phyloP scores from a whole-genome alignment of 2,113 vertebrate genomes.

The Tapirus terrestris region DNA sequence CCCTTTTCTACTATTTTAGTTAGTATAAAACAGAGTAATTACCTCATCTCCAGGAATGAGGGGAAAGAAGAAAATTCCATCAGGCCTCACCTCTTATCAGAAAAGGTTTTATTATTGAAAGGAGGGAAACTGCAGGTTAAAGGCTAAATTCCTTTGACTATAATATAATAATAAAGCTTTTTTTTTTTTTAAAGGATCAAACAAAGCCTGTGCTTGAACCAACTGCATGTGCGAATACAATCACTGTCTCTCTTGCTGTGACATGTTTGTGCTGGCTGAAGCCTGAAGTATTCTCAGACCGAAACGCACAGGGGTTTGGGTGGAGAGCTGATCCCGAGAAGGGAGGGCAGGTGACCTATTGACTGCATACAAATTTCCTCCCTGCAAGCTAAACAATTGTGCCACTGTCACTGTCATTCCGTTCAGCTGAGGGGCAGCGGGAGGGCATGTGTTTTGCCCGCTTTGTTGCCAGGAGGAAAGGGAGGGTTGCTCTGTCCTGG shows the following conservation, averaged over 20 bases:
- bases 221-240: slow-evolving; percentile 46
- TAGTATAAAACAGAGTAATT: neutral
- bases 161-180: slow-evolving; percentile 59
- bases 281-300: neutral
- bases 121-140: slow-evolving; percentile 60
- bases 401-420: neutral
- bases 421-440: neutral
- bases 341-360: slow-evolving; percentile 62
- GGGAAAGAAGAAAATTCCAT: slow-evolving; percentile 50
- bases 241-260: slow-evolving; percentile 60
- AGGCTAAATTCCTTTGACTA: slow-evolving; percentile 70
- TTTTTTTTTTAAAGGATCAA: slow-evolving; percentile 45
- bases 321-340: slow-evolving; percentile 22
- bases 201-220: slow-evolving; percentile 53
- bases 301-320: slow-evolving; percentile 15
- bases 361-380: slow-evolving; percentile 47
- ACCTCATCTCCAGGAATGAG: slow-evolving; percentile 33
- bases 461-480: slow-evolving; percentile 68
- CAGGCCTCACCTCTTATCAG: slow-evolving; percentile 41
- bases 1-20: neutral
- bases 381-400: slow-evolving; percentile 61
- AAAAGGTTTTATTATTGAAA: slow-evolving; percentile 33
- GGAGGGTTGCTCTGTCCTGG: slow-evolving; percentile 38
- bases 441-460: neutral
- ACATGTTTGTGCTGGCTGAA: slow-evolving; percentile 75